Conservation (phyloP, 1,140 invertebrate species). For the Tenebrio molitor region DNA sequence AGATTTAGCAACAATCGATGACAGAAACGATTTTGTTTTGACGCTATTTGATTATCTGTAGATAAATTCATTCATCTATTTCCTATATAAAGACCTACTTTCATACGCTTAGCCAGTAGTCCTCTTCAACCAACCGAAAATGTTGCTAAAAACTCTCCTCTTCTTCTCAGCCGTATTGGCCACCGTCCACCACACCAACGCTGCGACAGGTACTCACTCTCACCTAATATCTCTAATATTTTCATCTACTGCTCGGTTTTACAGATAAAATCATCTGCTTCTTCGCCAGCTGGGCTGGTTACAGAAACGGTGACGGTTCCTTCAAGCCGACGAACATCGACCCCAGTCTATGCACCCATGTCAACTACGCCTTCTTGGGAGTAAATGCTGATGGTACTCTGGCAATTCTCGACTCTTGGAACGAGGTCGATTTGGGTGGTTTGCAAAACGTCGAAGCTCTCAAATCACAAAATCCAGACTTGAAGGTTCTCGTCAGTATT, state of each 20-base stretch:
- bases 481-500: slow-evolving; percentile 79
- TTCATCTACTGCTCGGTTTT: no score
- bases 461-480: slow-evolving; percentile 72
- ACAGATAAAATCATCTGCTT: slow-evolving; percentile 71
- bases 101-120: no score
- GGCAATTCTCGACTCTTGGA: slow-evolving; percentile 70
- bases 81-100: no score
- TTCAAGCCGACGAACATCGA: slow-evolving; percentile 71
- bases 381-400: slow-evolving; percentile 58
- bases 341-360: slow-evolving; percentile 75
- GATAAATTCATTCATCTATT: no score
- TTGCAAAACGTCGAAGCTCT: slow-evolving; percentile 69
- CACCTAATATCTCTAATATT: not conserved
- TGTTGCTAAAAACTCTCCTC: slow-evolving; percentile 50
- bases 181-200: not conserved
- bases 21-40: no score
- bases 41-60: no score
- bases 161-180: not conserved
- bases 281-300: slow-evolving; percentile 74
- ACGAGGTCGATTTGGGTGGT: slow-evolving; percentile 70
- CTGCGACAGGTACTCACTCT: not conserved
- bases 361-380: slow-evolving; percentile 78
- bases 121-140: not conserved
- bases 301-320: slow-evolving; percentile 69
- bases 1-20: no score